Conservation (phyloP, 2,888 invertebrate species). For the Hypomecis punctinalis region DNA sequence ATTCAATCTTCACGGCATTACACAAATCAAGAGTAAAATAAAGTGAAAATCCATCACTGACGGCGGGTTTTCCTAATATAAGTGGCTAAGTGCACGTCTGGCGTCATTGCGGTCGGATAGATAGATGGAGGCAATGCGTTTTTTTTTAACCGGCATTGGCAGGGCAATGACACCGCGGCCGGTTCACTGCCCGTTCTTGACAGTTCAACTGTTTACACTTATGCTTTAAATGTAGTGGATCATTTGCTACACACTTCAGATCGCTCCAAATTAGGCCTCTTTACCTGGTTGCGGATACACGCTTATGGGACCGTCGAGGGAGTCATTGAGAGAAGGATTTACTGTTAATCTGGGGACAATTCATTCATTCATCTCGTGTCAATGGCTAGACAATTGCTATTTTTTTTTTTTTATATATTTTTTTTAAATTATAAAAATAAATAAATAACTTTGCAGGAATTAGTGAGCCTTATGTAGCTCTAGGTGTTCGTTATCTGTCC, state of each 20-base stretch:
- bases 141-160: slow-evolving; percentile 79
- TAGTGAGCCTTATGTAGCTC: slow-evolving; percentile 8
- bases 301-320: slow-evolving; percentile 27
- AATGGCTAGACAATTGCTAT: too few species aligned
- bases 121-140: slow-evolving; percentile 76
- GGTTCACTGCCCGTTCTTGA: slow-evolving; percentile 85
- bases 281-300: slow-evolving; percentile 23
- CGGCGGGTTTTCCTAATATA: slow-evolving; percentile 55
- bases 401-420: too few species aligned
- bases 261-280: slow-evolving; percentile 45
- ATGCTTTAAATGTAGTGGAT: slow-evolving; percentile 71
- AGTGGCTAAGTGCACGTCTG: slow-evolving; percentile 61
- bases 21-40: slow-evolving; percentile 20
- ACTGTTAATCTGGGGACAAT: slow-evolving; percentile 33
- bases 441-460: slow-evolving; percentile 29
- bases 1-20: neutral
- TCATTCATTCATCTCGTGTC: too few species aligned
- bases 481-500: slow-evolving; percentile 27
- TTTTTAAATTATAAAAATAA: too few species aligned
- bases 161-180: slow-evolving; percentile 79
- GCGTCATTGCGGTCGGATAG: slow-evolving; percentile 66
- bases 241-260: slow-evolving; percentile 63
- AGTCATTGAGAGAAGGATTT: slow-evolving; percentile 28
- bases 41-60: slow-evolving; percentile 12
- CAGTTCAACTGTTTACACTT: slow-evolving; percentile 83